phyloP scores from a whole-genome alignment of 2,888 invertebrate species.

The Macrosiphum euphorbiae region DNA sequence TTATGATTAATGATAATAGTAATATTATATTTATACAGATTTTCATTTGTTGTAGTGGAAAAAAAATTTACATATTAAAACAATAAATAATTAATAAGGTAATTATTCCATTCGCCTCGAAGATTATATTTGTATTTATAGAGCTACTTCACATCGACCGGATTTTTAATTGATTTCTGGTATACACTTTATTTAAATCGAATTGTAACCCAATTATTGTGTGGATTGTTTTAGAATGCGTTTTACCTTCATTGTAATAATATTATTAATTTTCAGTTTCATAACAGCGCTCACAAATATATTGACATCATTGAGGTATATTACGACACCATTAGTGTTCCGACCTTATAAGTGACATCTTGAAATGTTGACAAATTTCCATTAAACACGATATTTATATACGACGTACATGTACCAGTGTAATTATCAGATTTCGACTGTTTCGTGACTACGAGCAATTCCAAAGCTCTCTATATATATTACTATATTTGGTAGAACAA shows the following conservation, averaged over 20 bases:
- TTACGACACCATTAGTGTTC: slow-evolving; percentile 6
- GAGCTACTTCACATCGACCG: background rate
- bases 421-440: slow-evolving; percentile 15
- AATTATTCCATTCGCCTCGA: background rate
- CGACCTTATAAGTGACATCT: slow-evolving; percentile 19
- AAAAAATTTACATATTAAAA: background rate
- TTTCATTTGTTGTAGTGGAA: background rate
- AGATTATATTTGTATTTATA: background rate
- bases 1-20: background rate
- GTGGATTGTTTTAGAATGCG: background rate
- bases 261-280: slow-evolving; percentile 14
- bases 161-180: background rate
- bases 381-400: slow-evolving; percentile 34
- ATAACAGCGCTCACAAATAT: background rate
- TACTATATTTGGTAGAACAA: background rate
- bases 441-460: slow-evolving; percentile 35
- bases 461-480: background rate
- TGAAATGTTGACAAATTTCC: slow-evolving; percentile 31
- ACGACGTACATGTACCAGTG: slow-evolving; percentile 15
- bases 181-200: background rate
- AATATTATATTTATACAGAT: background rate
- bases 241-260: background rate
- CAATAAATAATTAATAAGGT: background rate
- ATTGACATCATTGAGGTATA: slow-evolving; percentile 13
- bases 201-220: background rate